phyloP scores from a whole-genome alignment of 2,797 vertebrate species.

The Tragelaphus oryx region DNA sequence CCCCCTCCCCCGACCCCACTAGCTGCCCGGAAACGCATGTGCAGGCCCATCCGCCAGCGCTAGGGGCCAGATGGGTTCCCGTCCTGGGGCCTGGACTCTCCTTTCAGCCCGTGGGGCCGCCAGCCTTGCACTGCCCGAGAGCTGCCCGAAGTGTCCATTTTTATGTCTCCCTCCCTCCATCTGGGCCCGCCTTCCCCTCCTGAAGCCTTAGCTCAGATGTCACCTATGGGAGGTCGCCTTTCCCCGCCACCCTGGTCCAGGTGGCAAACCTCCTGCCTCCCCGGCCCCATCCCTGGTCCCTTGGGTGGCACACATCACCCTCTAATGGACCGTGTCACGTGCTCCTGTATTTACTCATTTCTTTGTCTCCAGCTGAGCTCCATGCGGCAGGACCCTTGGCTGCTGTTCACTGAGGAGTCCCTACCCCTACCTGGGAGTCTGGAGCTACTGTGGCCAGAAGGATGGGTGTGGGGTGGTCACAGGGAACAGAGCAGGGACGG shows the following conservation, averaged over 20 bases:
- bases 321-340: no score
- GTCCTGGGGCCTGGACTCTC: not conserved
- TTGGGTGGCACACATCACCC: accelerated
- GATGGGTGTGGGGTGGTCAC: not conserved
- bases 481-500: not conserved
- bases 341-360: accelerated
- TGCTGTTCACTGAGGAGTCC: accelerated
- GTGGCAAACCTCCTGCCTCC: not conserved
- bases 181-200: not conserved
- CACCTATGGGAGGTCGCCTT: not conserved
- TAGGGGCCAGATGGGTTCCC: no score
- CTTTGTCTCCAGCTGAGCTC: not conserved
- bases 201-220: no score
- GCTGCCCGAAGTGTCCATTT: not conserved
- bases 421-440: not conserved
- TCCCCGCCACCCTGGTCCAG: not conserved
- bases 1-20: not conserved
- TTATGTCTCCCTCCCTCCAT: not conserved
- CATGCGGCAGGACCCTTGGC: not conserved
- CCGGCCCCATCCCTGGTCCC: not conserved
- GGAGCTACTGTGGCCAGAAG: accelerated
- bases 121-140: not conserved
- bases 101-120: accelerated
- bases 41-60: accelerated
- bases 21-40: not conserved